Evolutionary conservation across 1,140 invertebrate genomes (phyloP).

Genomic region (Ladona fulva): DNA sequence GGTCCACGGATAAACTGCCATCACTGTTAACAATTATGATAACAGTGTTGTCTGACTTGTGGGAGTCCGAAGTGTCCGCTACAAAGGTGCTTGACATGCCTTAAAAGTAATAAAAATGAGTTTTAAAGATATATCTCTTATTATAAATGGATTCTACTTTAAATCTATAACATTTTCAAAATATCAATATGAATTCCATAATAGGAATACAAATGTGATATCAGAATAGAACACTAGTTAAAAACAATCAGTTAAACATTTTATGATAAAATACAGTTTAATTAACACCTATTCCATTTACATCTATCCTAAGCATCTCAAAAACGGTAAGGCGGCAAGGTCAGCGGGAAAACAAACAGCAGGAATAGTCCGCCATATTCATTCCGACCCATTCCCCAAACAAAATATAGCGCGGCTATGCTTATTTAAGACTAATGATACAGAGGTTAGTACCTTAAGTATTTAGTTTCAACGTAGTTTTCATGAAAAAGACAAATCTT

Average conservation of each 20-base stretch:
- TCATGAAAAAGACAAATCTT: neutral
- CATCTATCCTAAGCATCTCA: neutral
- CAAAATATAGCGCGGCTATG: neutral
- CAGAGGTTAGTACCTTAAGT: neutral
- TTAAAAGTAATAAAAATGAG: neutral
- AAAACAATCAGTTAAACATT: neutral
- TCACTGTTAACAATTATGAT: slow-evolving; percentile 65
- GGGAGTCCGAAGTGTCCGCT: slow-evolving; percentile 5
- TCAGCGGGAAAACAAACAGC: slow-evolving; percentile 7
- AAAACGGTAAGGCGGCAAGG: neutral
- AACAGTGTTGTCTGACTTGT: slow-evolving; percentile 41
- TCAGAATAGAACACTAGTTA: neutral
- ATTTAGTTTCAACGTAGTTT: neutral
- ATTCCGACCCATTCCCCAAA: neutral
- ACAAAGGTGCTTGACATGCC: slow-evolving; percentile 12
- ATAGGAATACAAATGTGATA: neutral
- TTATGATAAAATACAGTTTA: neutral
- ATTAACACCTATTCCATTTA: neutral
- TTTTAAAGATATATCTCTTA: neutral
- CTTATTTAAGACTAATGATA: neutral
- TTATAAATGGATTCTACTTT: neutral
- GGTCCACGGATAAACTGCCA: slow-evolving; percentile 58
- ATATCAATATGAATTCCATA: neutral
- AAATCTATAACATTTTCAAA: neutral
- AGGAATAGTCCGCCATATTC: neutral